Base-by-base conservation (phyloP, 2,113 vertebrate species). In the Entelurus aequoreus region DNA sequence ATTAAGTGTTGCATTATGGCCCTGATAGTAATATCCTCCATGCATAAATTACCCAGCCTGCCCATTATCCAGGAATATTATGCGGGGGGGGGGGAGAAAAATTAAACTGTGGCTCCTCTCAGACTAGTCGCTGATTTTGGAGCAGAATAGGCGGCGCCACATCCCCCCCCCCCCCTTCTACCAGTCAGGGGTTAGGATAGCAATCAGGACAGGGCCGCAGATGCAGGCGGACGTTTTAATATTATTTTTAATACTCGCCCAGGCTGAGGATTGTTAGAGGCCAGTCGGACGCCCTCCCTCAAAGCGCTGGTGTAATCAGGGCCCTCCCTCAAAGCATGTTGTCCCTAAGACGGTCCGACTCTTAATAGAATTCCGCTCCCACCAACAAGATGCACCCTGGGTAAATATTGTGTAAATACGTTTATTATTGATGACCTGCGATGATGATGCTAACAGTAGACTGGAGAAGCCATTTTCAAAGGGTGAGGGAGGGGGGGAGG, bases 121-220 rank as follows among this genome's bases (percentile, higher is more conserved):
- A 42, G 71, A 74, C 50, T 60, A 35, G 61, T 60, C 71, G 70
- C 40, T 59, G 60, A 70, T 92, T 11, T 63, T 63, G 62, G 69
- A 79, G 62, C 69, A 50, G 76, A 68, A 68, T 21, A 67, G 69
- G 72, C 80, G 58, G 48, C 6, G 38, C 86, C 4, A 87, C 91
- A 91, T 87, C 89, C 91, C 16, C 46, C 58, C 60, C 90, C 93
- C 92, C 90, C 90, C 89, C 91, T 90, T 91, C 91, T 88, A 90
- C 92, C 92, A 95, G 95, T 96, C 96, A 97, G 95, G 96, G 97
- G 95, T 98, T 99, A 98, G 94, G 92, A 97, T 97, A 95, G 93
- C 96, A 99, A 98, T 99, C 95, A 99, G 80, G 69, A 63, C 93
- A 90, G 92, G 93, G 92, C 90, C 91, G 87, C 93, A 92, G 77